Conservation (phyloP, 2,888 invertebrate genomes). For the Melipona bicolor region DNA sequence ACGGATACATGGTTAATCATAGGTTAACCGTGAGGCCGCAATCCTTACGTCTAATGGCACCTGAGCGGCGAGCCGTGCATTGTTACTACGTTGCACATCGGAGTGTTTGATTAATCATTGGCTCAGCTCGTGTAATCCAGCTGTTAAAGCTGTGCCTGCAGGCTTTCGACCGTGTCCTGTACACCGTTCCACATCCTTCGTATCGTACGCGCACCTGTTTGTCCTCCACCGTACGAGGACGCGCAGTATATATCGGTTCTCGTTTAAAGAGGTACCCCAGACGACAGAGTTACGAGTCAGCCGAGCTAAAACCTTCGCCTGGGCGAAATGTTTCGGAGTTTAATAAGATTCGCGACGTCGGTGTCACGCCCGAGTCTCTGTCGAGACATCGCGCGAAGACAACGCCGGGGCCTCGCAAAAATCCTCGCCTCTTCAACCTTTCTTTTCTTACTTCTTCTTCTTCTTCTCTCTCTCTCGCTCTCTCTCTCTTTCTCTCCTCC, state of each 20-base stretch:
- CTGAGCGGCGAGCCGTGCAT: conserved; percentile 72
- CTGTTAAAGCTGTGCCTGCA: conserved; percentile 70
- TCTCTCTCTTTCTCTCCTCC: background rate
- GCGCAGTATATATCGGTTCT: background rate
- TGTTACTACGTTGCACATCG: conserved; percentile 70
- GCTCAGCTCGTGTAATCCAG: conserved; percentile 74
- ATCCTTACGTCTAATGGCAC: conserved; percentile 72
- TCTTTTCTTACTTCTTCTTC: conserved; percentile 7
- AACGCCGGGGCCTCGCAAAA: conserved; percentile 51
- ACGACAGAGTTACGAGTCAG: conserved; percentile 32
- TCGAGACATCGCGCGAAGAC: conserved; percentile 31
- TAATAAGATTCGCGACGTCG: conserved; percentile 59
- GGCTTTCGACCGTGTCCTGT: conserved; percentile 32
- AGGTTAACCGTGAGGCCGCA: conserved; percentile 71
- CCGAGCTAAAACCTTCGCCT: background rate
- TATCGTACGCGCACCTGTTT: conserved; percentile 35
- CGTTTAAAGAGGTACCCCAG: conserved; percentile 10
- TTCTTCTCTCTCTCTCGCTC: background rate
- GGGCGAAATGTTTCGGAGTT: conserved; percentile 46
- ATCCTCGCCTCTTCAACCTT: conserved; percentile 46
- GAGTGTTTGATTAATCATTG: conserved; percentile 79
- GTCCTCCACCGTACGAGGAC: background rate
- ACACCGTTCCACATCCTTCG: conserved; percentile 26
- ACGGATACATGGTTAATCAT: conserved; percentile 73
- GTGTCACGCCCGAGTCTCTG: conserved; percentile 38